Percentiles rank a stretch among this genome's conserved stretches.
phyloP scores from a whole-genome alignment of 2,797 vertebrate species.

The Ctenochaetus hawaiiensis region DNA sequence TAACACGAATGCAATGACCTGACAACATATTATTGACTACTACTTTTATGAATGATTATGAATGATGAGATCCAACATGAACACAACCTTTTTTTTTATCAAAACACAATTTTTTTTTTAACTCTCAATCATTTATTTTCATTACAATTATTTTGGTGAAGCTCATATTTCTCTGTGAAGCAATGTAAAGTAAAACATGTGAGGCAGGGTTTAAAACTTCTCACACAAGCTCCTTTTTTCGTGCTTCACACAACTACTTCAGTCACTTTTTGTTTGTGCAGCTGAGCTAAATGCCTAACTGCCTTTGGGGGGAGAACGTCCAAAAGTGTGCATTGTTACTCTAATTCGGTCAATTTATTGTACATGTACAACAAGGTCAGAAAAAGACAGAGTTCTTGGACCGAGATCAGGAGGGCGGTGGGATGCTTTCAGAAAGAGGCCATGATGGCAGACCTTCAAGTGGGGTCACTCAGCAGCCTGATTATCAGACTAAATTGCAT shows the following conservation, averaged over 20 bases:
- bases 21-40: not conserved
- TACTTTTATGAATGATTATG: not conserved
- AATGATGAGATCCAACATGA: not conserved
- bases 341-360: not conserved
- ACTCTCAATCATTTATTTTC: not conserved
- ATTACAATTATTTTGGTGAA: not conserved
- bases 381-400: not conserved
- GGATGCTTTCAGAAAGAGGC: not conserved
- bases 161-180: not conserved
- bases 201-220: not conserved
- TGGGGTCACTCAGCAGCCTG: not conserved
- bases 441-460: not conserved
- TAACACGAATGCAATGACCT: not conserved
- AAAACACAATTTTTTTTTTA: not conserved
- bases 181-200: not conserved
- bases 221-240: not conserved
- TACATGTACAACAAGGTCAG: not conserved
- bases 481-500: not conserved
- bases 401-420: not conserved
- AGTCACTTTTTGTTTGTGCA: not conserved
- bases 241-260: not conserved
- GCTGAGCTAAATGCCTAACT: not conserved
- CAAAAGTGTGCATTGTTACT: not conserved
- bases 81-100: not conserved
- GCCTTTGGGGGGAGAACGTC: not conserved